Evolutionary conservation across 2,113 vertebrate genomes (phyloP).

Genomic region (Poecile atricapillus): DNA sequence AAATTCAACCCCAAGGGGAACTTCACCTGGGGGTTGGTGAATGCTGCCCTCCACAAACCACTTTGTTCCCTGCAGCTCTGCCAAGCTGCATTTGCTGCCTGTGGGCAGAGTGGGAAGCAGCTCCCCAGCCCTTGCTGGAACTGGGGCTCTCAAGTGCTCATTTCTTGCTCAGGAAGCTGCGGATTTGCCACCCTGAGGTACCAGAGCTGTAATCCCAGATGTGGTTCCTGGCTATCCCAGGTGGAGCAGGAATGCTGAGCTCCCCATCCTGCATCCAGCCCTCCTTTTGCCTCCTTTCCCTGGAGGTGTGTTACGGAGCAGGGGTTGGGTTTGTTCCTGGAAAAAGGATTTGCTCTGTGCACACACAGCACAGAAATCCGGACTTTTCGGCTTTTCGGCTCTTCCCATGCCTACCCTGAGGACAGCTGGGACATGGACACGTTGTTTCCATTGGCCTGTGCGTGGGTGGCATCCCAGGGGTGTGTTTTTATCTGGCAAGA

Average conservation of each 20-base stretch:
- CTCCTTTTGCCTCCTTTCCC: not conserved
- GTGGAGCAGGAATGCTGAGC: not conserved
- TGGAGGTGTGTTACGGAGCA: fast-evolving
- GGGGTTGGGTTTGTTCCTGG: not conserved
- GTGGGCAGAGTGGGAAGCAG: not conserved
- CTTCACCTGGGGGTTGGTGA: not conserved
- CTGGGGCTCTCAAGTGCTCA: not conserved
- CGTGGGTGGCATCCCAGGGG: constrained; percentile 29
- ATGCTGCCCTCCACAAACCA: not conserved
- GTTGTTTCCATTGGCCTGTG: not conserved
- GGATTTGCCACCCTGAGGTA: not conserved
- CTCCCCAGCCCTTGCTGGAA: not conserved
- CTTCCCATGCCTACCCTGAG: not conserved
- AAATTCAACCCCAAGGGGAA: not conserved
- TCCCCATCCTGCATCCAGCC: not conserved
- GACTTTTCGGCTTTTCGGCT: not conserved
- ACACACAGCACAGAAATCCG: fast-evolving
- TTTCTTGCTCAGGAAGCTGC: not conserved
- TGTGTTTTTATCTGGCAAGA: not conserved
- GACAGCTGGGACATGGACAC: not conserved
- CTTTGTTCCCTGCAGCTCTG: not conserved
- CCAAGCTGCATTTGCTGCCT: not conserved
- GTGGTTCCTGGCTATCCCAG: not conserved
- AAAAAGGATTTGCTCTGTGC: not conserved
- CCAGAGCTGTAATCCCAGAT: not conserved